Evolutionary conservation across 2,797 vertebrate genomes (phyloP).

Genomic region (Enteromius mattozi): DNA sequence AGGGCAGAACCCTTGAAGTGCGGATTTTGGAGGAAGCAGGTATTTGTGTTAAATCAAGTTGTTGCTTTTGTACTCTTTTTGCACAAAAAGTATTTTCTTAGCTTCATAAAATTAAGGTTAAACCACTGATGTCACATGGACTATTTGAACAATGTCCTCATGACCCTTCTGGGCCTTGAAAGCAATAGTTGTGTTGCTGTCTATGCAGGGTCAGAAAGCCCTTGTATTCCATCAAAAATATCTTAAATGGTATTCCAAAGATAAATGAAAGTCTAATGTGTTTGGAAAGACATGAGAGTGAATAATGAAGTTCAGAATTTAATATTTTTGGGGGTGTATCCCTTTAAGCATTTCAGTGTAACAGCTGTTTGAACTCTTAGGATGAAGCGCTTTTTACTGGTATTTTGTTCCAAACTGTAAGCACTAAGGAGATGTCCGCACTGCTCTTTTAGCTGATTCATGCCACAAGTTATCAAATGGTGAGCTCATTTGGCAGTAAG

Average conservation of each 20-base stretch:
- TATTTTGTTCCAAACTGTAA: conserved; percentile 11
- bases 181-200: background rate
- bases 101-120: background rate
- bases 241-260: background rate
- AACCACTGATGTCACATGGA: background rate
- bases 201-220: background rate
- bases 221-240: background rate
- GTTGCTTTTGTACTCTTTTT: too few relatives aligned
- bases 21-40: background rate
- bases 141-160: background rate
- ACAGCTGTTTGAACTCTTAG: background rate
- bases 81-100: too few relatives aligned
- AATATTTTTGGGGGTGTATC: background rate
- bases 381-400: background rate
- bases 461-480: conserved; percentile 24
- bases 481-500: conserved; percentile 44
- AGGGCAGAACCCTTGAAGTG: background rate
- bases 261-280: background rate
- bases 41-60: background rate
- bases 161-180: background rate
- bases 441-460: conserved; percentile 36
- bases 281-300: background rate
- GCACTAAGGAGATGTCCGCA: background rate
- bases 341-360: background rate
- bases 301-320: background rate